These are phyloP conservation scores for Lamellibrachia columna DNA, from an alignment of 2,888 invertebrate genomes.

Conservation along the genomic window DNA sequence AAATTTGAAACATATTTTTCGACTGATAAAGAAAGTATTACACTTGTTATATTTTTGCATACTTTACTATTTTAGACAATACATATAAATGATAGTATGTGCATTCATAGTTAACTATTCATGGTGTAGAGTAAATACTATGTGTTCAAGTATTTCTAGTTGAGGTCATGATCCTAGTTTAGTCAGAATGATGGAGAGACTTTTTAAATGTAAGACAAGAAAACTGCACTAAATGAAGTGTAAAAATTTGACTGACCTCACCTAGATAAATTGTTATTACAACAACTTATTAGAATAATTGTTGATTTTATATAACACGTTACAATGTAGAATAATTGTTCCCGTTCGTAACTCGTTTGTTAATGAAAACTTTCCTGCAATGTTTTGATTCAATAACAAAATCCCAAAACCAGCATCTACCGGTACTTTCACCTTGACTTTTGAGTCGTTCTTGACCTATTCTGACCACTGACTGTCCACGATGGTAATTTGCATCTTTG, in stretches of 20 bases:
- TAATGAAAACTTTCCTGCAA: not conserved
- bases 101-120: conserved; percentile 1
- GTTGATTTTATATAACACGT: not conserved
- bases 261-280: not conserved
- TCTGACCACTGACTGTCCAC: not conserved
- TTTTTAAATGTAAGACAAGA: not conserved
- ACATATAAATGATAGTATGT: not conserved
- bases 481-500: not conserved
- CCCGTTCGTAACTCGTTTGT: not conserved
- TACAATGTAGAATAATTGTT: not conserved
- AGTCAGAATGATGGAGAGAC: not conserved
- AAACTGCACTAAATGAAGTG: not conserved
- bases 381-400: not conserved
- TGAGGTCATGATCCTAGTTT: not conserved
- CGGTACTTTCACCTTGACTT: not conserved
- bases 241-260: not conserved
- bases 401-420: conserved; percentile 13
- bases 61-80: no score
- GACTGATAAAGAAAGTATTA: not conserved
- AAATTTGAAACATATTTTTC: not conserved
- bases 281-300: not conserved
- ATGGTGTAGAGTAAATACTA: not conserved
- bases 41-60: not conserved
- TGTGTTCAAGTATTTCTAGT: not conserved
- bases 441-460: not conserved